phyloP scores from a whole-genome alignment of 2,888 invertebrate genomes.

The Panzeria rudis region DNA sequence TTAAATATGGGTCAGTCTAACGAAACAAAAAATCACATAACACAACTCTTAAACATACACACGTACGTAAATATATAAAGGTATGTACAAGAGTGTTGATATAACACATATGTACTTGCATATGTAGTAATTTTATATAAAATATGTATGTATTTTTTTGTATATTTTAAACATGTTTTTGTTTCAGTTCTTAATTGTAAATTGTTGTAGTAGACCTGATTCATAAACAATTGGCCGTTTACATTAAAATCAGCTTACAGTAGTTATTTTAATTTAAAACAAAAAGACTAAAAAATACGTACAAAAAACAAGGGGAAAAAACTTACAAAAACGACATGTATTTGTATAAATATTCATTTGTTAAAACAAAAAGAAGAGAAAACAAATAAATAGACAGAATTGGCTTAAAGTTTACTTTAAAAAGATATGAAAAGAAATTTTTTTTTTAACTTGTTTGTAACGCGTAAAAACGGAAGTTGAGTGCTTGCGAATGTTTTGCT shows the following conservation, averaged over 20 bases:
- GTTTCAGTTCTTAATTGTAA: slow-evolving; percentile 61
- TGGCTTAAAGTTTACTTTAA: slow-evolving; percentile 17
- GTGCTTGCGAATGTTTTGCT: slow-evolving; percentile 7
- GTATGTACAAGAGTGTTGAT: neutral
- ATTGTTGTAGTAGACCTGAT: slow-evolving; percentile 65
- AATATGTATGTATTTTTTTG: neutral
- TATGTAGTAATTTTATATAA: neutral
- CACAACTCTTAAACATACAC: slow-evolving; percentile 7
- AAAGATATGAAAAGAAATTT: neutral
- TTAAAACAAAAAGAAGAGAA: slow-evolving; percentile 21
- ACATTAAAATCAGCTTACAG: slow-evolving; percentile 70
- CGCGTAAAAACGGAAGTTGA: slow-evolving; percentile 50
- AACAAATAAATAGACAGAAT: slow-evolving; percentile 12
- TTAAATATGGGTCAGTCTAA: slow-evolving; percentile 55
- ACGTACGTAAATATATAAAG: neutral
- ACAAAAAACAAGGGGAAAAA: neutral
- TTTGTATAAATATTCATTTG: slow-evolving; percentile 48
- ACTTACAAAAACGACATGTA: slow-evolving; percentile 30
- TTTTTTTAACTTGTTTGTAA: slow-evolving; percentile 25
- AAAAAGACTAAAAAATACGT: slow-evolving; percentile 5
- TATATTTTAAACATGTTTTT: slow-evolving; percentile 22
- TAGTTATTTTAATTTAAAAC: slow-evolving; percentile 67
- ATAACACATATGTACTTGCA: neutral
- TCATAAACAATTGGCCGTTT: slow-evolving; percentile 71
- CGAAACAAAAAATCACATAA: slow-evolving; percentile 38